Evolutionary conservation across 2,113 vertebrate species (phyloP).

Genomic region (Actenoides lindsayi): DNA sequence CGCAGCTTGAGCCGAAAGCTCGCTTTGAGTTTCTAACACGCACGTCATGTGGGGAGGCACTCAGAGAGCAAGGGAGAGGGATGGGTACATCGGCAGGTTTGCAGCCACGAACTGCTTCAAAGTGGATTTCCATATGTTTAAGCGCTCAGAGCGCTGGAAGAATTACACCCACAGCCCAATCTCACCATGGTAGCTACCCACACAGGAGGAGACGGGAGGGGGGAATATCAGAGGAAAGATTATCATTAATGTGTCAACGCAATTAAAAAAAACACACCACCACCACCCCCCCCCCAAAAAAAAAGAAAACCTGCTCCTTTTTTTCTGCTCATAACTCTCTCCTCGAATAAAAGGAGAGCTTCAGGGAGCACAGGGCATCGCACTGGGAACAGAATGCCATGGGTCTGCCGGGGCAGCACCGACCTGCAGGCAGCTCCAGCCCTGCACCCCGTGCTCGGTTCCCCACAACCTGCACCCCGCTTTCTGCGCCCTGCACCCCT

Average conservation of each 20-base stretch:
- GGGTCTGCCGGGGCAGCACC: neutral
- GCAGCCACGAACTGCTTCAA: constrained; percentile 55
- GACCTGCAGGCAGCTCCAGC: neutral
- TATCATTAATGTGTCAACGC: constrained; percentile 33
- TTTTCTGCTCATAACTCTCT: neutral
- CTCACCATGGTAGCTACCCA: constrained; percentile 77
- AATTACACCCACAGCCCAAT: constrained; percentile 71
- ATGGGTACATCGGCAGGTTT: neutral
- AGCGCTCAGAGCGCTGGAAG: constrained; percentile 39
- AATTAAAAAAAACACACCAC: neutral
- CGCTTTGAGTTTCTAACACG: neutral
- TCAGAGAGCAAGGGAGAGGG: neutral
- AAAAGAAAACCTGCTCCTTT: neutral
- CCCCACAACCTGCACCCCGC: neutral
- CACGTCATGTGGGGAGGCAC: neutral
- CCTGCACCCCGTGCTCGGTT: fast-evolving
- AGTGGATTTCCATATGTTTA: constrained; percentile 67
- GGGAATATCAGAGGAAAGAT: neutral
- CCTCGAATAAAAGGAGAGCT: neutral
- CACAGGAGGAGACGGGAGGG: constrained; percentile 34
- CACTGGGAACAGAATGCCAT: neutral
- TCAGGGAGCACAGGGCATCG: fast-evolving
- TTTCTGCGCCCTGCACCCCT: neutral
- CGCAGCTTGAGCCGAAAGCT: neutral
- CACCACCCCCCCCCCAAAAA: neutral